A percentile compares a stretch with the other conserved stretches of the same genome.
phyloP scores from a whole-genome alignment of 2,888 invertebrate genomes.

The Agrilus mali region DNA sequence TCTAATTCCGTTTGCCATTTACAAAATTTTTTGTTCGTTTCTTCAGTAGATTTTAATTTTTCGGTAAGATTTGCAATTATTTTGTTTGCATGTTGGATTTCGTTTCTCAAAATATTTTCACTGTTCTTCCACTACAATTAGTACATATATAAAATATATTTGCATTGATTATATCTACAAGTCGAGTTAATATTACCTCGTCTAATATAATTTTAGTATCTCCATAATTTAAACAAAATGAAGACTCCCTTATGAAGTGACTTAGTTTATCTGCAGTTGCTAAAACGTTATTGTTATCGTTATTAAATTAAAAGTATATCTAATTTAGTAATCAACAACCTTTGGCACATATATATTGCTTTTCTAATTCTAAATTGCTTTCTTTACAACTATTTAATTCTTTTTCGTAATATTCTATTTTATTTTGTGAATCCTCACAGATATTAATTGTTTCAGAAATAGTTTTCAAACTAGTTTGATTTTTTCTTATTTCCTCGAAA shows the following conservation, averaged over 20 bases:
- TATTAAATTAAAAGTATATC: neutral
- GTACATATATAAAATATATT: slow-evolving; percentile 4
- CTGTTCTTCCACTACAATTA: slow-evolving; percentile 16
- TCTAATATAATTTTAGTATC: slow-evolving; percentile 3
- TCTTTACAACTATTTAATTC: slow-evolving; percentile 13
- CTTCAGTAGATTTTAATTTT: slow-evolving; percentile 7
- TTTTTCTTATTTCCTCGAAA: slow-evolving; percentile 12
- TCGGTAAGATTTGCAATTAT: slow-evolving; percentile 9
- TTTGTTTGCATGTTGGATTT: slow-evolving; percentile 6
- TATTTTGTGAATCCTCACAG: slow-evolving; percentile 12
- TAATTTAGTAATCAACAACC: slow-evolving; percentile 10
- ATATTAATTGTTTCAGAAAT: slow-evolving; percentile 12
- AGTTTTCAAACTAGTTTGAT: slow-evolving; percentile 8
- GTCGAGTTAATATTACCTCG: slow-evolving; percentile 3
- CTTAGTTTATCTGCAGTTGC: slow-evolving; percentile 7
- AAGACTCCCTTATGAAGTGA: neutral
- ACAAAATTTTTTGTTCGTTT: slow-evolving; percentile 6
- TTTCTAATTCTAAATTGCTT: slow-evolving; percentile 15
- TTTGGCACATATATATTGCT: slow-evolving; percentile 15
- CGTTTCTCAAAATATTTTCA: slow-evolving; percentile 8
- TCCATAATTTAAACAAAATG: neutral
- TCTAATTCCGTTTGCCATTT: slow-evolving; percentile 4
- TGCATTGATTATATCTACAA: neutral
- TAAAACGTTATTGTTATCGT: neutral
- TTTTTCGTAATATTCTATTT: slow-evolving; percentile 11